Evolutionary conservation across 1,140 invertebrate genomes (phyloP).

Genomic region (Pseudoatta argentina): DNA sequence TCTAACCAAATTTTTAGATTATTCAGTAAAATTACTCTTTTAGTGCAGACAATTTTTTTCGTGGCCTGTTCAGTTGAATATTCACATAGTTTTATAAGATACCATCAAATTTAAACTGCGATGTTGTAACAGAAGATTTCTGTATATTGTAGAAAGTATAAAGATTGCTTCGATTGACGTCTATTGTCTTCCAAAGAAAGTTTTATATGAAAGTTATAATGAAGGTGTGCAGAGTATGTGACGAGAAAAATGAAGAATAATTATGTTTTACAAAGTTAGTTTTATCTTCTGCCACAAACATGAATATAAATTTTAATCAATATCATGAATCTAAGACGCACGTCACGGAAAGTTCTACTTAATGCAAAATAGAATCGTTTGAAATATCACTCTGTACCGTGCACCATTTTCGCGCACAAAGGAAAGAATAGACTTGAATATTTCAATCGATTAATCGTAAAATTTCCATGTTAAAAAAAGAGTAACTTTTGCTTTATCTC

Average conservation of each 20-base stretch:
- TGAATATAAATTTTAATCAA: conserved; percentile 25
- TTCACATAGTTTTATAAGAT: not conserved
- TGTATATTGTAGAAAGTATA: not conserved
- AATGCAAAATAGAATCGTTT: conserved; percentile 29
- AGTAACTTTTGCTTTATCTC: not conserved
- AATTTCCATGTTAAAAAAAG: conserved; percentile 35
- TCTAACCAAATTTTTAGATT: no score
- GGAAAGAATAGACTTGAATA: conserved; percentile 17
- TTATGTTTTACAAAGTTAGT: not conserved
- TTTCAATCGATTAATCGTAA: conserved; percentile 57
- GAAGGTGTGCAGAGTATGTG: not conserved
- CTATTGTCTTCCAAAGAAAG: not conserved
- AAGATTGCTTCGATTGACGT: not conserved
- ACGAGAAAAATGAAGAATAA: not conserved
- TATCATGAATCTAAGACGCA: conserved; percentile 10
- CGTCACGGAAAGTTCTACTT: conserved; percentile 20
- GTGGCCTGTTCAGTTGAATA: not conserved
- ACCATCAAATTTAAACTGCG: not conserved
- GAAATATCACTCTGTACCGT: conserved; percentile 36
- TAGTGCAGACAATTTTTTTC: not conserved
- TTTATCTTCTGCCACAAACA: not conserved
- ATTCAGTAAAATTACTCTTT: no score
- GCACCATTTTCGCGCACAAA: conserved; percentile 42
- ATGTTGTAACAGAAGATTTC: not conserved
- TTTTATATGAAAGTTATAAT: not conserved